These are phyloP conservation scores for Eurystomus glaucurus DNA, from an alignment of 2,797 vertebrate genomes.

Conservation along the genomic window DNA sequence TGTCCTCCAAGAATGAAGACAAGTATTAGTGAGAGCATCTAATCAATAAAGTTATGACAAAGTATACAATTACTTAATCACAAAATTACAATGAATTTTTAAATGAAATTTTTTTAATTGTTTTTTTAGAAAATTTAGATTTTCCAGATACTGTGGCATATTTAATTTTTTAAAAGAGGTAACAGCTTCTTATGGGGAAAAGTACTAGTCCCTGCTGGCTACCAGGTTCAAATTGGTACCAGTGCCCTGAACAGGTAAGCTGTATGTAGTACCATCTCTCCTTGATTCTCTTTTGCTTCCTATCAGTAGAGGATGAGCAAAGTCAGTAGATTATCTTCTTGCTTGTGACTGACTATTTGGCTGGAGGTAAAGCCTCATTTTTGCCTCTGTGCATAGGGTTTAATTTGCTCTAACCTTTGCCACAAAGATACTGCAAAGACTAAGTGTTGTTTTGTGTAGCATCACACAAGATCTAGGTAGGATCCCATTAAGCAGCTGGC, in stretches of 20 bases:
- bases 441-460: background rate
- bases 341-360: background rate
- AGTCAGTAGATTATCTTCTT: background rate
- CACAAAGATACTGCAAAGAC: background rate
- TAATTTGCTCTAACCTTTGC: background rate
- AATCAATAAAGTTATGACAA: background rate
- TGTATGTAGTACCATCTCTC: background rate
- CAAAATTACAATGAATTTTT: background rate
- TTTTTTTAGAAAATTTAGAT: too few relatives aligned
- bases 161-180: background rate
- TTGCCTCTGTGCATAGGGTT: background rate
- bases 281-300: background rate
- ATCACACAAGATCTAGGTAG: background rate
- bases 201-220: background rate
- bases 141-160: too few relatives aligned
- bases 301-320: background rate
- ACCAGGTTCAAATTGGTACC: background rate
- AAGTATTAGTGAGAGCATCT: background rate
- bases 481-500: background rate
- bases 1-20: background rate
- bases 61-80: background rate
- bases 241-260: background rate
- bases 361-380: background rate
- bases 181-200: background rate
- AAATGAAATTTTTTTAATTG: too few relatives aligned